Evolutionary conservation across 2,113 vertebrate species (phyloP), one percentile per base, ranked within the genome.

Genomic region (Epinephelus lanceolatus): DNA sequence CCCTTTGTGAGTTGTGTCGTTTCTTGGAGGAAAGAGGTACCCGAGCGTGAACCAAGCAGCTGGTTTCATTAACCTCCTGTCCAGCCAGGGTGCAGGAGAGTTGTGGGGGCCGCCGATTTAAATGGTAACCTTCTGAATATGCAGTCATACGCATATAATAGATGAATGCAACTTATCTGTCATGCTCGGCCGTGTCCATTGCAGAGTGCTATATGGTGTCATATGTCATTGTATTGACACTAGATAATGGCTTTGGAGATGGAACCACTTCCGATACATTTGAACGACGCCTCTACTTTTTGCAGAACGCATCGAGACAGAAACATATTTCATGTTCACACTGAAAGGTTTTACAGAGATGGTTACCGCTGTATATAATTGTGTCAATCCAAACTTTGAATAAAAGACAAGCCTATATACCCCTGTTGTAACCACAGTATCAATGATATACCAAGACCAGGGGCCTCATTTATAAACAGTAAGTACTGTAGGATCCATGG

Each of bases 51-150:
- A 91, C 83, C 80, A 85, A 94, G 92, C 94, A 95, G 94, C 94
- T 95, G 95, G 92, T 95, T 94, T 95, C 94, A 95, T 95, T 95
- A 95, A 96, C 95, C 94, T 94, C 94, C 90, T 90, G 92, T 94
- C 93, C 93, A 94, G 88, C 81, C 91, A 75, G 86, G 80, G 81
- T 91, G 94, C 87, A 71, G 81, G 81, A 82, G 83, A 89, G 88
- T 80, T 71, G 78, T 57, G 71, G 75, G 86, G 88, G 83, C 71
- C 66, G 85, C 86, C 61, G 49, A 88, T 91, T 90, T 94, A 90
- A 91, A 92, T 86, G 89, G 78, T 93, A 92, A 93, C 92, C 88
- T 94, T 93, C 89, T 91, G 89, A 93, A 95, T 92, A 94, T 92
- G 85, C 88, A 92, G 89, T 89, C 89, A 84, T 85, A 90, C 51